Evolutionary conservation across 1,140 invertebrate species (phyloP), one percentile per base, ranked within the genome.

Genomic region (Euglossa dilemma): DNA sequence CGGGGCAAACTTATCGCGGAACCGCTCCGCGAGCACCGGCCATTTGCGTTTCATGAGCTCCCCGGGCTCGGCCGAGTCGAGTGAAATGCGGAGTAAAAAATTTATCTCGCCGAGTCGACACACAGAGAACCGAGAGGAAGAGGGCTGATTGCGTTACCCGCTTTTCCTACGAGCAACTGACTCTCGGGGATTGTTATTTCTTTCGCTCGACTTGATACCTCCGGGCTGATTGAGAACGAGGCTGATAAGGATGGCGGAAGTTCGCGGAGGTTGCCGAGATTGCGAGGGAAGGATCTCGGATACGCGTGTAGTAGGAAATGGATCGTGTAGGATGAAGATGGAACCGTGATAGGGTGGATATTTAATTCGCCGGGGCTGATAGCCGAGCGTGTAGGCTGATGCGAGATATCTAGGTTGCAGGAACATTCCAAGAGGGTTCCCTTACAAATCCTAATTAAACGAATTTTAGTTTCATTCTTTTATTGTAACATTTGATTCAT

Each of bases 31-130:
- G 79, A 87, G 80, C 79, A 70, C 63, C 69, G 78, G 80, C 76
- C 70, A 87, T 87, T 87, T 87, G 85, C 85, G 83, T 87, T 87
- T 87, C 86, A 87, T 84, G 86, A 87, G 77, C 77, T 73, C 57
- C 45, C 61, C 9, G 20, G 7, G 25, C 28, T 79, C 56, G 57
- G 23, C 28, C 77, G 69, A 56, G 67, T n/a, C n/a, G 64, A 84
- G 69, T 80, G 74, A 73, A 80, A 73, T 20, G 54, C 56, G 25
- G 75, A 64, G 76, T 63, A 71, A 79, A 78, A 83, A 83, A 79
- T 77, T 77, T 56, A 79, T 70, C 67, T 70, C 57, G 25, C 75
- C 14, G 6, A 73, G 28, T 57, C 52, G 56, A 43, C 63, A 43
- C 11, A 28, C 36, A 12, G 12, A 8, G 28, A 45, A 67, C 0